Evolutionary conservation across 2,888 invertebrate genomes (phyloP), one percentile per base, ranked within the genome.

Genomic region (Nemoura dubitans): DNA sequence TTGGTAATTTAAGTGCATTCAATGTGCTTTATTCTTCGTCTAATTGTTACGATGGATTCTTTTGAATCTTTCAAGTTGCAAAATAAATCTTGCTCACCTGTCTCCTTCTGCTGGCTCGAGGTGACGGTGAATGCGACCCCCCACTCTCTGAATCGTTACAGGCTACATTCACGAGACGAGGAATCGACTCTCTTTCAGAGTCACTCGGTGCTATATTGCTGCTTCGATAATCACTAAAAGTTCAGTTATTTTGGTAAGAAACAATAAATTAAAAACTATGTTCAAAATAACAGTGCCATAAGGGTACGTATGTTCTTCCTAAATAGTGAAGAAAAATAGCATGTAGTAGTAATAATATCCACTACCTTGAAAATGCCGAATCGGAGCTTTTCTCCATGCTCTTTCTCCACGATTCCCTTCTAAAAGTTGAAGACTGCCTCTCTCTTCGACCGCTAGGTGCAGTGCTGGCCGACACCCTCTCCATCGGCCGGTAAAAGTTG

Each of bases 401-500:
- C 91, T 97, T 97, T 88, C 97, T 94, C 97, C 97, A 97, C 27
- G 97, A 97, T 90, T 97, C 97, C 59, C 97, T 94, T 2, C 97
- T 94, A 88, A 97, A 93, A 81, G 94, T 94, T 6, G 92, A 91
- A 25, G 94, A 93, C 89, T 93, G 93, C 85, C 92, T 91, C 85
- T 92, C 91, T 86, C 93, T 90, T 27, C 91, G 89, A 29, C 92
- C 89, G 91, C 86, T 92, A 26, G 87, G 86, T 14, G 89, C 14
- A 90, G 91, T 91, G 25, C 93, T 93, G 88, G 94, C 89, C 42
- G 89, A 87, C 43, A 86, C 93, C 88, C 95, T 94, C 91, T 97
- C 97, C 89, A 98, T 95, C 7, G 98, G 97, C 85, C 99, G 95
- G 92, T 98, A 99, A 92, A 99, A 99, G 92, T 99, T 99, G 87